Percentiles rank a stretch among this genome's conserved stretches.
Conservation (phyloP, 1,140 invertebrate species). For the Rhizoglyphus robini region DNA sequence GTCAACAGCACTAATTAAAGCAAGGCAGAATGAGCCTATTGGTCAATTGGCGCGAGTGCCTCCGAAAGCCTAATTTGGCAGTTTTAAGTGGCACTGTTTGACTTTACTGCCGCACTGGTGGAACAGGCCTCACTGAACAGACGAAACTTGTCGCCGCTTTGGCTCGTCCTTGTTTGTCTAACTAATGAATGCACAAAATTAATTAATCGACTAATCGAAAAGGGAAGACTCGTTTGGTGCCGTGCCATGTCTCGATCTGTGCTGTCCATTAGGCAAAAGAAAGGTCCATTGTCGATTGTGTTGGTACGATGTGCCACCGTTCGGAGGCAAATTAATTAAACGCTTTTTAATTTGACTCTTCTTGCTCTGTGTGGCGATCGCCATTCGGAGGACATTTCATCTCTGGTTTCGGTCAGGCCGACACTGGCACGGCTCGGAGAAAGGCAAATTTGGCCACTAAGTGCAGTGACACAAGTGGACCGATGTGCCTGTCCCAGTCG, state of each 20-base stretch:
- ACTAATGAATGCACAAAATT: background rate
- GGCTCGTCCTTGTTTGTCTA: background rate
- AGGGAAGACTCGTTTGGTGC: background rate
- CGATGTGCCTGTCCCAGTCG: background rate
- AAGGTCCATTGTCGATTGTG: background rate
- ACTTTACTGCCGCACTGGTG: no score
- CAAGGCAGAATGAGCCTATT: no score
- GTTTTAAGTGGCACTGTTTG: no score
- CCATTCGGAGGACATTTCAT: background rate
- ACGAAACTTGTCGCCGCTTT: no score
- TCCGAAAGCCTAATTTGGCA: no score
- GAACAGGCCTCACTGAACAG: no score
- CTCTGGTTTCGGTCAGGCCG: background rate
- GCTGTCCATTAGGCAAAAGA: background rate
- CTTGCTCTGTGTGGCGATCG: background rate
- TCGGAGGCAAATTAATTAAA: background rate
- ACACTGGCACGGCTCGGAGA: background rate
- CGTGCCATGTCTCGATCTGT: background rate
- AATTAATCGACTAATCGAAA: constrained; percentile 15
- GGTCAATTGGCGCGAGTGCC: no score
- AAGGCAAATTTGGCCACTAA: background rate
- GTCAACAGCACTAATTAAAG: no score
- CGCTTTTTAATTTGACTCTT: background rate
- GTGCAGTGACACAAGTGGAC: background rate
- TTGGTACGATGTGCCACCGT: background rate